These are phyloP conservation scores for Sternotherus odoratus DNA, from an alignment of 2,797 vertebrate species.

Conservation along the genomic window DNA sequence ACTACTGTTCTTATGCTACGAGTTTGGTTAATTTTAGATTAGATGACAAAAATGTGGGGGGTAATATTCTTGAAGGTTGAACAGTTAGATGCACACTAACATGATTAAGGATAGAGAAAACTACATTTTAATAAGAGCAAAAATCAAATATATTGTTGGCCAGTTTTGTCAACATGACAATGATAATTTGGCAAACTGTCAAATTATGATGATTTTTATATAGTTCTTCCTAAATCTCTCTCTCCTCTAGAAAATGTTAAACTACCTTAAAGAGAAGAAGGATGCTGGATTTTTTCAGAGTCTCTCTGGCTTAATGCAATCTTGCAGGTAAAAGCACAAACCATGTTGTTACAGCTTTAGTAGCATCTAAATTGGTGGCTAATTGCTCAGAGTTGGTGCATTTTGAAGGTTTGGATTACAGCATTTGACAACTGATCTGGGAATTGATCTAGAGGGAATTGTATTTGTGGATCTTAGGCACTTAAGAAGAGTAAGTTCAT, in stretches of 20 bases:
- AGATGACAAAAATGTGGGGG: not conserved
- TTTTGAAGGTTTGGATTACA: not conserved
- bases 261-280: conserved; percentile 97
- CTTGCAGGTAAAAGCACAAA: conserved; percentile 90
- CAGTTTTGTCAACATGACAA: not conserved
- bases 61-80: not conserved
- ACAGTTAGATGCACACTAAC: not conserved
- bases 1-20: not conserved
- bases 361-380: not conserved
- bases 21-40: not conserved
- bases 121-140: not conserved
- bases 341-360: not conserved
- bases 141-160: not conserved
- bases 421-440: not conserved
- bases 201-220: not conserved
- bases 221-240: not conserved
- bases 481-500: not conserved
- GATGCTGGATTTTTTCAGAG: conserved; percentile 98
- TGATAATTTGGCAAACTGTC: not conserved
- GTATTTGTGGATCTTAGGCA: not conserved
- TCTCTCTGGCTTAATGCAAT: conserved; percentile 97
- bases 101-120: not conserved
- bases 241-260: conserved; percentile 94
- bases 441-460: not conserved
- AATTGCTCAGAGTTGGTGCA: not conserved